Evolutionary conservation across 2,888 invertebrate genomes (phyloP), one percentile per base, ranked within the genome.

Genomic region (Agrochola lychnidis): DNA sequence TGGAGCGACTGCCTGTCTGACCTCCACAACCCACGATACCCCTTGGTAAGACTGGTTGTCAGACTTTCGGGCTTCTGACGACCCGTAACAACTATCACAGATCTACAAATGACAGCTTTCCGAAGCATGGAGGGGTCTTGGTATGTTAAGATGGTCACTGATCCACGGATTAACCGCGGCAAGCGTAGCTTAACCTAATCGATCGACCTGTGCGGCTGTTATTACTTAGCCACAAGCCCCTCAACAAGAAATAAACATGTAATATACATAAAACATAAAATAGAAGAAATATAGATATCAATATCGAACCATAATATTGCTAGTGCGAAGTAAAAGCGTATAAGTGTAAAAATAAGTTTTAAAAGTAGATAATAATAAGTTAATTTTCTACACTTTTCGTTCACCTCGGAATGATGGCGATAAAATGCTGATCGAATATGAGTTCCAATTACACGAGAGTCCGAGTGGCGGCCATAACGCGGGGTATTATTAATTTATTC

Each of bases 401-500:
- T 73, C 56, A 57, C 7, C 12, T 30, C 12, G 42, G 25, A 76
- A 70, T 77, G 61, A 70, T 30, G 51, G 30, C 45, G 36, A 81
- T 81, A 81, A 81, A 83, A 84, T 70, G 30, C 67, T 69, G 81
- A 61, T 81, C 72, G 66, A 72, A 74, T 72, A 73, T 70, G 56
- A 76, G 66, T 62, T 75, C 78, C 68, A 73, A 83, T 84, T 48
- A 78, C 40, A 63, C 56, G 63, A 30, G 63, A 57, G 63, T 61
- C 72, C 59, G 36, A 42, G 4, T 36, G 75, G 64, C 73, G 68
- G 51, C 70, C 63, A 62, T 79, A 78, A 78, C 45, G 53, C 10
- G 30, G 76, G 40, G 16, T 76, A 78, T 81, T 77, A 87, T 80
- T 87, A 87, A 87, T 87, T 77, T 87, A 87, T 87, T 87, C 83